These are phyloP conservation scores for Microvelia longipes DNA, from an alignment of 1,140 invertebrate species.

Conservation along the genomic window DNA sequence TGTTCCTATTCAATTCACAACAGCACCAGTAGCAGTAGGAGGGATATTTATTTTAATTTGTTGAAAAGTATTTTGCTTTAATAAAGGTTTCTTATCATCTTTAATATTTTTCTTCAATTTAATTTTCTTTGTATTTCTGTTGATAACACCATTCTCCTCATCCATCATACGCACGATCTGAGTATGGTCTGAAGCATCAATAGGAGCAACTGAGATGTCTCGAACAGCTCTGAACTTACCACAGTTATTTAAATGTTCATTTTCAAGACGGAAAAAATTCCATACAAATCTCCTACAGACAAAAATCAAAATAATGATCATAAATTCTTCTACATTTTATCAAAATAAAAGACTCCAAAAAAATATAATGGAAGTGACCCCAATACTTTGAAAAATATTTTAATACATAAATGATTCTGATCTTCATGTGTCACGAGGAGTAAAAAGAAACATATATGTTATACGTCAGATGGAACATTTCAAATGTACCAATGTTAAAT, in stretches of 20 bases:
- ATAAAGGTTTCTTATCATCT: slow-evolving; percentile 8
- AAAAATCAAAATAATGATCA: slow-evolving; percentile 1
- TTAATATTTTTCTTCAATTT: slow-evolving; percentile 20
- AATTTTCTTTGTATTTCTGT: slow-evolving; percentile 34
- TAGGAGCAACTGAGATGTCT: slow-evolving; percentile 75
- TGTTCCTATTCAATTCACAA: no score
- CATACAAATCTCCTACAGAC: slow-evolving; percentile 58
- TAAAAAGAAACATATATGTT: no score
- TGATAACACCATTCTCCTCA: slow-evolving; percentile 69
- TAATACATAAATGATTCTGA: no score
- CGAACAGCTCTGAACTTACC: slow-evolving; percentile 82
- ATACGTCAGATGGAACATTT: no score
- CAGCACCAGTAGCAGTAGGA: not conserved
- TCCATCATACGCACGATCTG: slow-evolving; percentile 93
- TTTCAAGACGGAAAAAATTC: slow-evolving; percentile 87
- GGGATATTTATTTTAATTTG: not conserved
- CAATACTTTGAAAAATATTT: no score
- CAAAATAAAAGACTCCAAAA: not conserved
- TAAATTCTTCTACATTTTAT: not conserved
- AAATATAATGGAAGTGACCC: not conserved
- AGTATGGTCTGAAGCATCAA: slow-evolving; percentile 68
- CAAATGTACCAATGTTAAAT: no score
- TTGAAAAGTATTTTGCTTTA: not conserved
- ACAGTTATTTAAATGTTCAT: slow-evolving; percentile 88
- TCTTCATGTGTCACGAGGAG: no score